Percentiles rank a stretch among this genome's conserved stretches.
These are phyloP conservation scores for Benitochromis conjunctus DNA, from an alignment of 2,113 vertebrate species.

Conservation along the genomic window DNA sequence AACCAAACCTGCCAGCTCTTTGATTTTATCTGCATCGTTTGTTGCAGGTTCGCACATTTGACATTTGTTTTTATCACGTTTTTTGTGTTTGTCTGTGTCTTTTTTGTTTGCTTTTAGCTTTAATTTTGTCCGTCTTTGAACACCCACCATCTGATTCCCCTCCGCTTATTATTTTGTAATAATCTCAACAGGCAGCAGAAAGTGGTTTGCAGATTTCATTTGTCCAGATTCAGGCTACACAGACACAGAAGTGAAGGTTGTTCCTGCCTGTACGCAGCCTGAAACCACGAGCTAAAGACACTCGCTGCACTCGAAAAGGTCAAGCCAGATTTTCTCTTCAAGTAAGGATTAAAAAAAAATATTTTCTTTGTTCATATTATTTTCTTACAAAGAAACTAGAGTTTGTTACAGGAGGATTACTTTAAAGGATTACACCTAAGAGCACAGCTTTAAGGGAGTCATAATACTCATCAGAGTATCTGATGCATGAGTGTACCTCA, in stretches of 20 bases:
- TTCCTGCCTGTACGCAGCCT: neutral
- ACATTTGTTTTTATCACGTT: neutral
- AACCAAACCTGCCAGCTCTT: neutral
- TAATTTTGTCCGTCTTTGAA: neutral
- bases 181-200: neutral
- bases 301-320: neutral
- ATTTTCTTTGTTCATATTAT: neutral
- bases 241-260: neutral
- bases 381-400: neutral
- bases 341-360: neutral
- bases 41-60: neutral
- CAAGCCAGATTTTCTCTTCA: neutral
- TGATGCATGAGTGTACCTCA: too few species aligned
- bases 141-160: neutral
- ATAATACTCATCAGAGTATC: too few species aligned
- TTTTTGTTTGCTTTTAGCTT: neutral
- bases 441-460: neutral
- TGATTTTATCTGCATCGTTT: neutral
- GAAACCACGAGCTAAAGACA: neutral
- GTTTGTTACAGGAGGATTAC: neutral
- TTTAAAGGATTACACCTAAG: neutral
- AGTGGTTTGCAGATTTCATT: neutral
- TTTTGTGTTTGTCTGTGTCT: neutral
- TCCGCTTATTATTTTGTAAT: neutral
- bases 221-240: fast-evolving